Base-by-base conservation (phyloP, 2,888 invertebrate species). In the Pyralis farinalis region DNA sequence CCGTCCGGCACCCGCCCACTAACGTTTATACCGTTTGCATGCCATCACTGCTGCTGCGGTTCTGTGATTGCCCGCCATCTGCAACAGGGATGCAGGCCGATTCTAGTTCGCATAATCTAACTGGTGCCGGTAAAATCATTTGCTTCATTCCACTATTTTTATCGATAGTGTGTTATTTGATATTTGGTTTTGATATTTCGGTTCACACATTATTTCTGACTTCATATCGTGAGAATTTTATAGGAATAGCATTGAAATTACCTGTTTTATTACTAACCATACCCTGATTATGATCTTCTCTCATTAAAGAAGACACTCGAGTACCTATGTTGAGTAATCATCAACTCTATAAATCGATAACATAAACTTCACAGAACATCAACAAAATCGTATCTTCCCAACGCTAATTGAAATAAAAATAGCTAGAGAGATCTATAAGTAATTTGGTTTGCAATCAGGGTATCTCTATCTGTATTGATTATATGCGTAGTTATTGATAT, bases 221-320 rank as follows among this genome's bases (percentile, higher is more conserved):
- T 16, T 10, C 7, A 7, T 11, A n/a, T 21, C 37, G 30, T 37
- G 37, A 37, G 37, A 37, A 32, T 16, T 16, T n/a, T n/a, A 16
- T 16, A 12, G 5, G 3, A 30, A 16, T 1, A 9, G 22, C 7
- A 4, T 31, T 4, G 10, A 30, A 7, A 25, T n/a, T 25, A 8
- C n/a, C n/a, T 25, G 7, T 8, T 25, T 25, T 25, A 7, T 25
- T 5, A 25, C n/a, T n/a, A n/a, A n/a, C n/a, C 25, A 25, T 25
- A 8, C 7, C 7, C 25, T 25, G 25, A 25, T 25, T 4, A 7
- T 25, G 7, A 25, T 25, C 25, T 16, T 16, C 4, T 25, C 25
- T 25, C 25, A 25, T 25, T 25, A 25, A 25, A n/a, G 25, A 7
- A 25, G 25, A 7, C n/a, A 25, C 7, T n/a, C 7, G 7, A 8